A percentile compares a stretch with the other conserved stretches of the same genome.
Conservation (phyloP, 2,888 invertebrate species). For the Metallyticus violacea region DNA sequence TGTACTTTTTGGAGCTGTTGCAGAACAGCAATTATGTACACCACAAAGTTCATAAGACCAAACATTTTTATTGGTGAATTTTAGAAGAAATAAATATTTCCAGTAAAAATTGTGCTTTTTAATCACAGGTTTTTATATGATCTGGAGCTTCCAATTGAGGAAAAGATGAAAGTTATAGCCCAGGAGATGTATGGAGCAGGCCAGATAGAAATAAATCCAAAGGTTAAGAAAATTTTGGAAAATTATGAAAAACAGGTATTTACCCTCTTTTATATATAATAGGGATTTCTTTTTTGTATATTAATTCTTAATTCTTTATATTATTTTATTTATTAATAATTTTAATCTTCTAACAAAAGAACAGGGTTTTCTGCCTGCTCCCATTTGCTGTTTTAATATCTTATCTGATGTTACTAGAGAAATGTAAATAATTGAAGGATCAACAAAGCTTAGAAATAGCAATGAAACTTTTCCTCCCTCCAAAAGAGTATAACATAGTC, state of each 20-base stretch:
- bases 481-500: too few species aligned
- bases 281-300: too few species aligned
- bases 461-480: too few species aligned
- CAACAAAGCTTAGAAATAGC: too few species aligned
- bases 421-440: too few species aligned
- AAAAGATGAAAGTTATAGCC: slow-evolving; percentile 87
- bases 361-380: too few species aligned
- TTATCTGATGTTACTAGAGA: too few species aligned
- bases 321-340: too few species aligned
- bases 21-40: too few species aligned
- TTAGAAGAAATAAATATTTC: neutral
- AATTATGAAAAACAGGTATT: slow-evolving; percentile 70
- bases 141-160: slow-evolving; percentile 65
- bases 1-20: too few species aligned
- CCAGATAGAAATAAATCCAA: slow-evolving; percentile 70
- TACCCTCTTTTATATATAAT: neutral
- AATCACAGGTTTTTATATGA: slow-evolving; percentile 63
- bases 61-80: neutral
- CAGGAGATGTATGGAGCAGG: slow-evolving; percentile 96
- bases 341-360: too few species aligned
- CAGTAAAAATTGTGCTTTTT: neutral
- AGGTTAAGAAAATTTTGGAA: slow-evolving; percentile 68
- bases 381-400: too few species aligned
- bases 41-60: neutral
- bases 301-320: neutral